A percentile compares a stretch with the other conserved stretches of the same genome.
Conservation (phyloP, 2,113 vertebrate species). For the Tragulus kanchil region DNA sequence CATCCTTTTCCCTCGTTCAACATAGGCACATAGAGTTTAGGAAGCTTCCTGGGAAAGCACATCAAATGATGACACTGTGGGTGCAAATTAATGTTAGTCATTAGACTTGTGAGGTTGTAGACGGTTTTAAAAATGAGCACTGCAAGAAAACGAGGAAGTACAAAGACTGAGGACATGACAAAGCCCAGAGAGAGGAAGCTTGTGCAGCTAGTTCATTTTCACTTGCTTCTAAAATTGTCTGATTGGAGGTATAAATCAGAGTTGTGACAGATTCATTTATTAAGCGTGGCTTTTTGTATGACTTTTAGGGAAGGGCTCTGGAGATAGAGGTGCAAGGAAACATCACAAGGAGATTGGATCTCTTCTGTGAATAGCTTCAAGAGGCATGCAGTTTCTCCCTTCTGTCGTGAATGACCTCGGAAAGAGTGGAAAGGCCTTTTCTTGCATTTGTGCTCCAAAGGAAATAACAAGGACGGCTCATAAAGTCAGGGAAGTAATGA, state of each 20-base stretch:
- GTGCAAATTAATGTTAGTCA: constrained; percentile 58
- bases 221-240: not conserved
- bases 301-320: not conserved
- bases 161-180: not conserved
- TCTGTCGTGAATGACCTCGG: not conserved
- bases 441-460: not conserved
- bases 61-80: not conserved
- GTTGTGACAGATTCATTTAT: not conserved
- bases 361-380: not conserved
- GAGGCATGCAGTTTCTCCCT: not conserved
- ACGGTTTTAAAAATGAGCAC: not conserved
- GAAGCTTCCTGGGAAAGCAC: not conserved
- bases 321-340: not conserved
- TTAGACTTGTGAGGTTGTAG: constrained; percentile 20
- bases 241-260: not conserved
- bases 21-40: not conserved
- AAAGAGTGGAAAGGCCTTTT: not conserved
- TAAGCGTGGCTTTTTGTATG: not conserved
- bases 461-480: not conserved
- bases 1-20: constrained; percentile 26
- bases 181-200: not conserved
- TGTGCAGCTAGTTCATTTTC: not conserved
- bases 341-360: not conserved
- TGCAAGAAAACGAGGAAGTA: not conserved
- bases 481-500: fast-evolving